Evolutionary conservation across 2,797 vertebrate genomes (phyloP), one percentile per base, ranked within the genome.

Genomic region (Nothura maculosa): DNA sequence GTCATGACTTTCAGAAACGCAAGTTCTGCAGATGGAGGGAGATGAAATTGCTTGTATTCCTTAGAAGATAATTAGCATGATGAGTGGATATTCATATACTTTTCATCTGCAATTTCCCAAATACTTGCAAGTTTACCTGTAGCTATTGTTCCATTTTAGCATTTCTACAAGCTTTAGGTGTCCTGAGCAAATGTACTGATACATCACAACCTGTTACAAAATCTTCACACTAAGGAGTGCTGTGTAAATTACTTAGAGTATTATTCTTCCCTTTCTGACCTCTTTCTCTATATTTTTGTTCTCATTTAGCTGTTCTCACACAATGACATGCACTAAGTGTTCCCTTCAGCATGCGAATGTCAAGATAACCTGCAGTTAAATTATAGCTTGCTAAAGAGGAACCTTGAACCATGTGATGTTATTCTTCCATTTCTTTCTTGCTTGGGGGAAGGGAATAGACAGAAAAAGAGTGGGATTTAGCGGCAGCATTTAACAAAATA

Each of bases 291-390:
- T 88, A 81, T 89, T 94, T 96, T 94, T 91, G 24, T 77, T 88
- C 87, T 94, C 57, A n/a, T 95, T 94, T 77, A 93, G 74, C 68
- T 92, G 70, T 66, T 93, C 87, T 50, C 66, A 43, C 72, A 76
- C 93, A 94, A 83, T 91, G 96, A 92, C 67, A 61, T 4, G 9
- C 0, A 1, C 55, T 91, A 93, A 95, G 86, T 76, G 84, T 87
- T 95, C 60, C 73, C 74, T 96, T 94, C 94, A 94, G 89, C 77
- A 79, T 63, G 66, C 52, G 94, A 94, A 85, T 87, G 92, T 91
- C 93, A 85, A 52, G 85, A 83, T 54, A 69, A 81, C 94, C 77
- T 15, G 91, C 89, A 94, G 91, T 91, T 89, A 95, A 92, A 89
- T 90, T 76, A 80, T 32, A 86, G 67, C 92, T 95, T 90, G 34